phyloP scores from a whole-genome alignment of 2,797 vertebrate species.

The Falco berigora region DNA sequence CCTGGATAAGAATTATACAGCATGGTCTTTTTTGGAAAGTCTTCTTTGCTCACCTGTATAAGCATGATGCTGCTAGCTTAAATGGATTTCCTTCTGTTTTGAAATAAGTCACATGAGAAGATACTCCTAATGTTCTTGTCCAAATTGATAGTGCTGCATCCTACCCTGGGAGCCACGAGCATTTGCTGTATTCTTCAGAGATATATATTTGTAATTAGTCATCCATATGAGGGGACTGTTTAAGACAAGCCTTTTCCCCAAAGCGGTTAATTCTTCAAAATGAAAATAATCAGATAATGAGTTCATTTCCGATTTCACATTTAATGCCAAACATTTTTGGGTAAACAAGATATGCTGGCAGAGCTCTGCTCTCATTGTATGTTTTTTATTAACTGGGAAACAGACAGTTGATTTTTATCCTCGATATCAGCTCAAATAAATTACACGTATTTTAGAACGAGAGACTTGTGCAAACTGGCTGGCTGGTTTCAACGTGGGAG shows the following conservation, averaged over 20 bases:
- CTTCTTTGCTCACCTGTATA: not conserved
- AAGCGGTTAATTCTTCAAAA: constrained; percentile 73
- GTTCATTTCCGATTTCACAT: constrained; percentile 75
- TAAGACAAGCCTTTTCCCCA: constrained; percentile 64
- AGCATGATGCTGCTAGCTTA: not conserved
- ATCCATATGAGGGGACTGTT: constrained; percentile 39
- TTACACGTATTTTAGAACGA: constrained; percentile 35
- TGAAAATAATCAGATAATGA: constrained; percentile 79
- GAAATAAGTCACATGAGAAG: not conserved
- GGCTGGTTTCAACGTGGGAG: not conserved
- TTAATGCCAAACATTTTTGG: constrained; percentile 71
- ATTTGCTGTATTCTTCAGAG: not conserved
- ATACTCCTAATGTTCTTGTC: not conserved
- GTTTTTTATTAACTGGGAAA: constrained; percentile 71
- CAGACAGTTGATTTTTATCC: constrained; percentile 65
- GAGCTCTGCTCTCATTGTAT: constrained; percentile 61
- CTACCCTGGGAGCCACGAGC: not conserved
- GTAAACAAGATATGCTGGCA: constrained; percentile 72
- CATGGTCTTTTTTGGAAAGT: not conserved
- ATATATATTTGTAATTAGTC: constrained; percentile 62
- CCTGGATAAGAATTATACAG: not conserved
- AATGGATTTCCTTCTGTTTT: constrained; percentile 25
- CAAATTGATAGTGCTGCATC: not conserved
- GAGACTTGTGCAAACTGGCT: constrained; percentile 50
- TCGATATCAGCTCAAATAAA: constrained; percentile 55